These are phyloP conservation scores for Drosophila pectinifera DNA, from an alignment of 1,140 invertebrate genomes.

Conservation along the genomic window DNA sequence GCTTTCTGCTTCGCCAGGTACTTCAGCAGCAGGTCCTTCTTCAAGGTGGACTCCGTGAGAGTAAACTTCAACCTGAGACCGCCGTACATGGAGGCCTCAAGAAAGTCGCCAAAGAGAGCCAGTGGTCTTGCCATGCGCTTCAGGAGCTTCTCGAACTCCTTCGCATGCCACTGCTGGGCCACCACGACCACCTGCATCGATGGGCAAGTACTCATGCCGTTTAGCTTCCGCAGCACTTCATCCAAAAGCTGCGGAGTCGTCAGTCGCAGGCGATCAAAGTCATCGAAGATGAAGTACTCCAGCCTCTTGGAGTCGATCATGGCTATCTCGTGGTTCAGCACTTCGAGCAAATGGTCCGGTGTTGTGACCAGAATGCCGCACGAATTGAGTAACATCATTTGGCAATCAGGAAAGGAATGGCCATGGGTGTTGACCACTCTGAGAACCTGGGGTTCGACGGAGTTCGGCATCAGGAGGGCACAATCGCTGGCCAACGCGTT, in stretches of 20 bases:
- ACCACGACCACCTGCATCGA: conserved; percentile 37
- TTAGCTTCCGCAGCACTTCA: conserved; percentile 11
- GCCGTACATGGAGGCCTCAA: conserved; percentile 63
- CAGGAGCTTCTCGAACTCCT: conserved; percentile 17
- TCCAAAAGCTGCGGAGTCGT: neutral
- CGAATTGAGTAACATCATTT: conserved; percentile 40
- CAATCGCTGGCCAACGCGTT: conserved; percentile 8
- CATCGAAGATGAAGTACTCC: conserved; percentile 48
- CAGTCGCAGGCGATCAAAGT: conserved; percentile 44
- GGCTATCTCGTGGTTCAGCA: conserved; percentile 15
- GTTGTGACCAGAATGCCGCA: conserved; percentile 64
- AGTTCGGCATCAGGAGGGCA: conserved; percentile 24
- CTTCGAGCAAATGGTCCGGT: neutral
- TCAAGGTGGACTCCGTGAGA: conserved; percentile 6
- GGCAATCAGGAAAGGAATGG: neutral
- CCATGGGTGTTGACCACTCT: conserved; percentile 51
- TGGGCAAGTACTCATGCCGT: neutral
- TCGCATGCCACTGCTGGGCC: conserved; percentile 54
- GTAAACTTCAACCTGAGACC: conserved; percentile 22
- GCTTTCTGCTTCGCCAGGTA: conserved; percentile 9
- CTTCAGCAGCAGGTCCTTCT: conserved; percentile 5
- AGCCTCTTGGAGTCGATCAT: conserved; percentile 30
- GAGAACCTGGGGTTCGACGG: neutral
- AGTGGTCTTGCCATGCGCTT: conserved; percentile 20
- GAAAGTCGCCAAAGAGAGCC: conserved; percentile 52